Conservation (phyloP, 2,113 vertebrate species). For the Hiodon tergisus region DNA sequence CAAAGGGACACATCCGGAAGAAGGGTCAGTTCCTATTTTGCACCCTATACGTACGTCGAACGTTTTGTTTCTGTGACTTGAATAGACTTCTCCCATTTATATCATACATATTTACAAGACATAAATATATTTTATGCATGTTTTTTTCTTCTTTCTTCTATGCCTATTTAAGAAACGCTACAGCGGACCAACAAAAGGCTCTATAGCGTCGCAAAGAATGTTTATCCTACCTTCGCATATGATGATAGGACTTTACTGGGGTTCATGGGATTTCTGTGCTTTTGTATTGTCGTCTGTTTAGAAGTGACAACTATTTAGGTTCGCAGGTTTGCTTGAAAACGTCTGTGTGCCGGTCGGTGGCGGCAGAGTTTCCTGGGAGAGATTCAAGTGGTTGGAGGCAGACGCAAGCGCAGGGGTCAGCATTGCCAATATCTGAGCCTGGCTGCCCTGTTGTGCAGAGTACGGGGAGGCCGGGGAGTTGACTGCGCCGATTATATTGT, state of each 20-base stretch:
- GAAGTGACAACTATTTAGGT: conserved; percentile 85
- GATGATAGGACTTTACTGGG: conserved; percentile 53
- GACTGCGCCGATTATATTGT: conserved; percentile 85
- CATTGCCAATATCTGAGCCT: conserved; percentile 87
- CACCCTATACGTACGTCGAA: conserved; percentile 9
- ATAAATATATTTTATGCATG: conserved; percentile 66
- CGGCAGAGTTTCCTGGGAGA: conserved; percentile 74
- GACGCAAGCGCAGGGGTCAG: conserved; percentile 82
- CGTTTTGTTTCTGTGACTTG: conserved; percentile 21
- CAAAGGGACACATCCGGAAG: too few relatives aligned
- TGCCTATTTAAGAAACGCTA: conserved; percentile 32
- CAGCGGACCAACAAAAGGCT: conserved; percentile 35
- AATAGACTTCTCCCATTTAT: conserved; percentile 36
- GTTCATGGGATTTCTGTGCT: conserved; percentile 36
- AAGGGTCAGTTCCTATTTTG: conserved; percentile 20
- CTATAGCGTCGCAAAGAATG: conserved; percentile 48
- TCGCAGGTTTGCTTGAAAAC: conserved; percentile 79
- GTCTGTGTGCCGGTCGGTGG: conserved; percentile 62
- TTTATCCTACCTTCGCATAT: conserved; percentile 73
- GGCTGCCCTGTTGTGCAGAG: conserved; percentile 68
- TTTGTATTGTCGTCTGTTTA: conserved; percentile 47
- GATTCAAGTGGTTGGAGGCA: conserved; percentile 77
- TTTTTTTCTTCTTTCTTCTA: conserved; percentile 32
- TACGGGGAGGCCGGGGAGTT: conserved; percentile 69
- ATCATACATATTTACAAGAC: conserved; percentile 67